A percentile compares a stretch with the other conserved stretches of the same genome.
phyloP scores from a whole-genome alignment of 2,888 invertebrate species.

The Leptinotarsa rubiginosa region DNA sequence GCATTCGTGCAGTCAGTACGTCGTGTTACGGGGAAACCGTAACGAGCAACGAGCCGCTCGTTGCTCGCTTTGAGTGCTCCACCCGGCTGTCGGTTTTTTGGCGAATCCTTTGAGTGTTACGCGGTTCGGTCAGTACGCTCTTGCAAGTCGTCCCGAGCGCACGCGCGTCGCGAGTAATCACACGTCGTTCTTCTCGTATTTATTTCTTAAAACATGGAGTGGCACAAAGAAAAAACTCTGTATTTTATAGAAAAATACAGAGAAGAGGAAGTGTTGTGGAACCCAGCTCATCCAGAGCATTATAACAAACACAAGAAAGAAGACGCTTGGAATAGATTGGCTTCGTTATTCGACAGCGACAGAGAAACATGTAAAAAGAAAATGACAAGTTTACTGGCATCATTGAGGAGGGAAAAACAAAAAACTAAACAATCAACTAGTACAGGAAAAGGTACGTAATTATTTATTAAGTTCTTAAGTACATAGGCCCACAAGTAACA shows the following conservation, averaged over 20 bases:
- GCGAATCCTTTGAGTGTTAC: not conserved
- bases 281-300: slow-evolving; percentile 1
- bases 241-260: not conserved
- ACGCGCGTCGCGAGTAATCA: not conserved
- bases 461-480: slow-evolving; percentile 1
- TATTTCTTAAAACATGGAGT: slow-evolving; percentile 1
- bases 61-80: not conserved
- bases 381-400: not conserved
- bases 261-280: not conserved
- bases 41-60: not conserved
- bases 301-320: not conserved
- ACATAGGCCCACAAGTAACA: slow-evolving; percentile 1
- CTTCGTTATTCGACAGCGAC: not conserved
- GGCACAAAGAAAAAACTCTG: not conserved
- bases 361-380: not conserved
- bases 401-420: not conserved
- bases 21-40: not conserved
- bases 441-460: not conserved
- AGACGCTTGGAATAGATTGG: not conserved
- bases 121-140: not conserved
- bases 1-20: slow-evolving; percentile 1
- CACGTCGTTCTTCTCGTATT: not conserved
- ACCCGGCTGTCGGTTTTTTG: slow-evolving; percentile 1
- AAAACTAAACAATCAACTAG: not conserved
- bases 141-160: not conserved